These are phyloP conservation scores for Ceuthmochares aereus DNA, from an alignment of 2,113 vertebrate genomes.

Conservation along the genomic window DNA sequence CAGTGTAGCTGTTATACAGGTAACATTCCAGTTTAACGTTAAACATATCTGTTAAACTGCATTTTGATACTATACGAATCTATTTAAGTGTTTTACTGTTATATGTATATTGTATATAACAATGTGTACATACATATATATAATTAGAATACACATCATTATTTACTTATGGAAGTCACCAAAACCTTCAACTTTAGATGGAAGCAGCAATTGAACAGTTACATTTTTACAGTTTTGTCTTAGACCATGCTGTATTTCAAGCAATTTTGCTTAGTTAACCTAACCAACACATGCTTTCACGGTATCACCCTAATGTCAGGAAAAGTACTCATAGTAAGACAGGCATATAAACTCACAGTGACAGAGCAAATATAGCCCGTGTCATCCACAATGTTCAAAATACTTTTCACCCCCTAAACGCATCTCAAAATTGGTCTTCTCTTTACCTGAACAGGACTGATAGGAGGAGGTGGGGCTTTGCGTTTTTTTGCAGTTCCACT, in stretches of 20 bases:
- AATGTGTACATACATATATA: not conserved
- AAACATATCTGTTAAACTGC: not conserved
- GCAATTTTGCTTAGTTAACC: not conserved
- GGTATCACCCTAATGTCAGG: not conserved
- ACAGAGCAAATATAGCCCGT: not conserved
- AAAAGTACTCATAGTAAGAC: not conserved
- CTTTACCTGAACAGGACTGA: conserved; percentile 96
- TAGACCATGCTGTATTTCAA: not conserved
- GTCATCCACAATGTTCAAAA: not conserved
- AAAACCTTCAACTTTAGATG: not conserved
- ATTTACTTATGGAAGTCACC: not conserved
- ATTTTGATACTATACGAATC: not conserved
- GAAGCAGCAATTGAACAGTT: not conserved
- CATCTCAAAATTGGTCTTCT: conserved; percentile 48
- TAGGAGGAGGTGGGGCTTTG: conserved; percentile 98
- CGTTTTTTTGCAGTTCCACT: conserved; percentile 99
- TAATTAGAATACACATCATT: not conserved
- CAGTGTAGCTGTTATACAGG: not conserved
- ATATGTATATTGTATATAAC: not conserved
- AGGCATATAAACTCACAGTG: not conserved
- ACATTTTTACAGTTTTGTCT: not conserved
- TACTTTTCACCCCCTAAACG: not conserved
- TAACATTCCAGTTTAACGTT: not conserved
- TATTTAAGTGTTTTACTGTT: not conserved
- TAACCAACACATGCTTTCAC: not conserved